Percentiles rank a stretch among this genome's conserved stretches.
Evolutionary conservation across 2,113 vertebrate species (phyloP).

Genomic region (Chaetops frenatus): DNA sequence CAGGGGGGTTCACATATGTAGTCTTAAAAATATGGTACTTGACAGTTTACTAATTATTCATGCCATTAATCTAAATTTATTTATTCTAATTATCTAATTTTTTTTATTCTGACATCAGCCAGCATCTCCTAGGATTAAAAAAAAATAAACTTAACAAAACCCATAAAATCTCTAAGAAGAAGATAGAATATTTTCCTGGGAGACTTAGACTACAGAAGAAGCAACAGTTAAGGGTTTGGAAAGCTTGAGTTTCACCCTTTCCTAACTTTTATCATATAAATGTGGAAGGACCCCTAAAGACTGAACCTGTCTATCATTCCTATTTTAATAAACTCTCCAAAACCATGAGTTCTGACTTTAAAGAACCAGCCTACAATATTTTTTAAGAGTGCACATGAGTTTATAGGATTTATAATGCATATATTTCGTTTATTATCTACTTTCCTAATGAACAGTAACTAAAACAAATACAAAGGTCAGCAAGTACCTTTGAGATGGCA

Average conservation of each 20-base stretch:
- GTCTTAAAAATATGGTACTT: background rate
- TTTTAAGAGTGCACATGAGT: background rate
- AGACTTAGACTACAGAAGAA: background rate
- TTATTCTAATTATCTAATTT: background rate
- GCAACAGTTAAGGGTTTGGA: background rate
- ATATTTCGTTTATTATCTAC: background rate
- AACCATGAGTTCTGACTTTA: background rate
- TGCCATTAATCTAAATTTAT: background rate
- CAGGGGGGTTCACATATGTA: background rate
- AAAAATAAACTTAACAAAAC: background rate
- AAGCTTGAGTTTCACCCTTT: background rate
- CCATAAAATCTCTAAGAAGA: background rate
- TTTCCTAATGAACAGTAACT: background rate
- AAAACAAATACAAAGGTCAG: background rate
- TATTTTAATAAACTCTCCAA: background rate
- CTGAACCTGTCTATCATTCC: background rate
- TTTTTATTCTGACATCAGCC: background rate
- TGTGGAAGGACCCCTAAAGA: background rate
- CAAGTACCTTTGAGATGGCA: background rate
- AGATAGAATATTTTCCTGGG: background rate
- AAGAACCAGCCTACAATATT: background rate
- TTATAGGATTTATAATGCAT: background rate
- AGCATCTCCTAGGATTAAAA: background rate
- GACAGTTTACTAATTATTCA: background rate
- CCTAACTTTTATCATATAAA: background rate